These are phyloP conservation scores for Sinelater perroti DNA, from an alignment of 2,888 invertebrate genomes.

Conservation along the genomic window DNA sequence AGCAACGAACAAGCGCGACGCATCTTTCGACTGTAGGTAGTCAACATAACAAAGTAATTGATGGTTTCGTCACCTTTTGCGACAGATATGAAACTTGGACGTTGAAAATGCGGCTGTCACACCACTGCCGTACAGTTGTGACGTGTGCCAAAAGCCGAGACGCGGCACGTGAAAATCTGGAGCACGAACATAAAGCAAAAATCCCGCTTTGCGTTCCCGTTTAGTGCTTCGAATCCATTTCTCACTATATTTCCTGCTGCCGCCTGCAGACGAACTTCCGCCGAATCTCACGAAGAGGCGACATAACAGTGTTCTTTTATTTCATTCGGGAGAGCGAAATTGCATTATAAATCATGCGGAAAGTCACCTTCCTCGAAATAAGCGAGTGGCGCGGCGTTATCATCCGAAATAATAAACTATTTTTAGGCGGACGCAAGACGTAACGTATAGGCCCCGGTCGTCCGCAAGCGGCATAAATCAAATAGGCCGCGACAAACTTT, in stretches of 20 bases:
- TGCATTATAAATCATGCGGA: conserved; percentile 46
- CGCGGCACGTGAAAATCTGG: neutral
- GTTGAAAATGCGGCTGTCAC: too few species aligned
- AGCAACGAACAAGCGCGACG: too few species aligned
- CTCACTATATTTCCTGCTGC: conserved; percentile 32
- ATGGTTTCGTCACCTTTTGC: too few species aligned
- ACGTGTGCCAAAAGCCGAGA: neutral
- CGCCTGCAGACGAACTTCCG: conserved; percentile 34
- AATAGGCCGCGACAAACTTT: conserved; percentile 45
- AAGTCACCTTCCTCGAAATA: conserved; percentile 44
- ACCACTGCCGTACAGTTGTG: too few species aligned
- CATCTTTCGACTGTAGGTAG: too few species aligned
- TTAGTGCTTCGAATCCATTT: conserved; percentile 23
- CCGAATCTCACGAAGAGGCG: conserved; percentile 29
- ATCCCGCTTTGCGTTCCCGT: conserved; percentile 21
- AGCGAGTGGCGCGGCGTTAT: conserved; percentile 28
- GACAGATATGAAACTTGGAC: too few species aligned
- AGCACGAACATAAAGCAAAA: conserved; percentile 17
- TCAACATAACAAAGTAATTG: too few species aligned
- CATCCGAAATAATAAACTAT: conserved; percentile 37
- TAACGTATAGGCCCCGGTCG: conserved; percentile 35
- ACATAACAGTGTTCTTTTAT: conserved; percentile 35
- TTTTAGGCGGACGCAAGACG: conserved; percentile 32
- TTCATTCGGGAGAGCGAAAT: conserved; percentile 41
- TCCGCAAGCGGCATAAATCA: conserved; percentile 47